Conservation (phyloP, 2,888 invertebrate genomes). For the Trichopria drosophilae region DNA sequence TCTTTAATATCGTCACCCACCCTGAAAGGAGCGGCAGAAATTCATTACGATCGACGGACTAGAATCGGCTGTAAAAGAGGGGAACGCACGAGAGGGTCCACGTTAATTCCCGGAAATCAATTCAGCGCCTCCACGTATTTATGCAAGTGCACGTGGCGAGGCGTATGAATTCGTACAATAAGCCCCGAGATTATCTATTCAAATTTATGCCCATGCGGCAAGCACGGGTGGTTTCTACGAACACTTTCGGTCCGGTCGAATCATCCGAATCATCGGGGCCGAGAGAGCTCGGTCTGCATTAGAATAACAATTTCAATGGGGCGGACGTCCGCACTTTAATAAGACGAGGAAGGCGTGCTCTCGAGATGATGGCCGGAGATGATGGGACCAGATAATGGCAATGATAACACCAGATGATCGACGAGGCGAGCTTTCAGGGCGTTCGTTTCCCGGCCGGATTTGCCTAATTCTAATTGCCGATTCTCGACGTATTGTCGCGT, state of each 20-base stretch:
- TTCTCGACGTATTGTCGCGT: too few relatives aligned
- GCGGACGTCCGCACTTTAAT: constrained; percentile 31
- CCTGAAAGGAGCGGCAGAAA: too few relatives aligned
- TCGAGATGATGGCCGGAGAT: constrained; percentile 25
- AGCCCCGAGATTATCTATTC: constrained; percentile 43
- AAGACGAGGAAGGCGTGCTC: constrained; percentile 24
- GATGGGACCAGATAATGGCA: constrained; percentile 33
- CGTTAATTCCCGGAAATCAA: constrained; percentile 50
- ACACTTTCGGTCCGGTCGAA: background rate
- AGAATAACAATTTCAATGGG: constrained; percentile 45
- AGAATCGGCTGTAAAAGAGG: too few relatives aligned
- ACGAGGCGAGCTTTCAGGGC: constrained; percentile 13
- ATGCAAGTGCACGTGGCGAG: constrained; percentile 19
- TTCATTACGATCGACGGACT: too few relatives aligned
- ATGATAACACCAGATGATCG: constrained; percentile 28
- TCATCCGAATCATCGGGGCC: background rate
- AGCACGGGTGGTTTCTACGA: constrained; percentile 10
- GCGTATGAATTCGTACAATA: constrained; percentile 25
- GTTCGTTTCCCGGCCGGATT: background rate
- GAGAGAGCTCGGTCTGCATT: constrained; percentile 28
- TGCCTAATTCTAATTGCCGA: too few relatives aligned
- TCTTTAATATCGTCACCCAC: too few relatives aligned
- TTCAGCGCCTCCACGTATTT: constrained; percentile 28
- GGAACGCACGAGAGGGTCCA: constrained; percentile 41
- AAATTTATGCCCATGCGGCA: constrained; percentile 46